Evolutionary conservation across 2,888 invertebrate species (phyloP).

Genomic region (Zygothrica quintamaculata): DNA sequence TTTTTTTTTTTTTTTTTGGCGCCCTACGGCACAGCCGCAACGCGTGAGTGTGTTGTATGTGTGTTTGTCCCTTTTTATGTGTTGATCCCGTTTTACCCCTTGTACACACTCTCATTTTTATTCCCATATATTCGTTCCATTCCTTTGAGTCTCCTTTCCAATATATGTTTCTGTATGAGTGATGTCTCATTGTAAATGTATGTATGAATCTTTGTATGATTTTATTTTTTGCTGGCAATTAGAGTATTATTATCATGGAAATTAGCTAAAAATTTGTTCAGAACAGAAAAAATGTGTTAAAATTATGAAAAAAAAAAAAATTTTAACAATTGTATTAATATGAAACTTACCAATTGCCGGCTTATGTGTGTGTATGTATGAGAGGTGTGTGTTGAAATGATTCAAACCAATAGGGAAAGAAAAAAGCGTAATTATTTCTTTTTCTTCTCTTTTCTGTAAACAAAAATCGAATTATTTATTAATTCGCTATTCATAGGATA

Average conservation of each 20-base stretch:
- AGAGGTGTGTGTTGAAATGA: conserved; percentile 47
- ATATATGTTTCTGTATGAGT: conserved; percentile 50
- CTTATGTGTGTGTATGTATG: conserved; percentile 37
- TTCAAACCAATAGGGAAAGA: conserved; percentile 66
- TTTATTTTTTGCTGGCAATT: conserved; percentile 36
- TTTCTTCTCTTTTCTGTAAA: conserved; percentile 78
- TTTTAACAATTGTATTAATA: background rate
- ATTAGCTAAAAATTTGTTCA: conserved; percentile 45
- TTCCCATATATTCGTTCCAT: conserved; percentile 4
- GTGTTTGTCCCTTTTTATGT: conserved; percentile 3
- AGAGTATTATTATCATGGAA: conserved; percentile 57
- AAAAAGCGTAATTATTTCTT: conserved; percentile 71
- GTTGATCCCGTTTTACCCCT: background rate
- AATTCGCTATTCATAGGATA: conserved; percentile 14
- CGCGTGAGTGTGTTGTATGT: conserved; percentile 42
- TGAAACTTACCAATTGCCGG: conserved; percentile 64
- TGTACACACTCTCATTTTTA: conserved; percentile 4
- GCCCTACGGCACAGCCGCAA: conserved; percentile 69
- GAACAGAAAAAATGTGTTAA: conserved; percentile 28
- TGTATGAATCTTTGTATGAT: background rate
- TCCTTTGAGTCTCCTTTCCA: conserved; percentile 23
- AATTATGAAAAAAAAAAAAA: conserved; percentile 6
- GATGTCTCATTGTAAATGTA: conserved; percentile 44
- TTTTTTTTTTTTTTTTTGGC: too few species aligned
- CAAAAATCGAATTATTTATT: conserved; percentile 52